Conservation (phyloP, 2,113 vertebrate species). For the Capricornis sumatraensis region DNA sequence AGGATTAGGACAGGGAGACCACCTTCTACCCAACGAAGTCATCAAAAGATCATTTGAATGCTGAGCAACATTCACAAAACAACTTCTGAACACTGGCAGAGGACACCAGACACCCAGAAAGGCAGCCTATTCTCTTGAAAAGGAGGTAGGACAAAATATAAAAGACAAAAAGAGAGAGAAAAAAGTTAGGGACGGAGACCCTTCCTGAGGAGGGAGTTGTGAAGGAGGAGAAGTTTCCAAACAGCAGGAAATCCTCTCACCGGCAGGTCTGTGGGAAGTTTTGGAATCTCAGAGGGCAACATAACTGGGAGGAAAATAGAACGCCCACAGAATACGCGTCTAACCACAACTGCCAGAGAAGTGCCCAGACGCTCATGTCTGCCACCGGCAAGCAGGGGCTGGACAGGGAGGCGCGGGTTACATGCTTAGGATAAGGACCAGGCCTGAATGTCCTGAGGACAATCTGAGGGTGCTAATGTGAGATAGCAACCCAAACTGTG, state of each 20-base stretch:
- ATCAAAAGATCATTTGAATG: neutral
- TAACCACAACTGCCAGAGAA: neutral
- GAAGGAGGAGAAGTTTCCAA: neutral
- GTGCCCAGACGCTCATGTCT: neutral
- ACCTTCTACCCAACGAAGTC: neutral
- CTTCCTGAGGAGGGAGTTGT: neutral
- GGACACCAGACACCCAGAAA: neutral
- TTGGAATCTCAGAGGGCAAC: neutral
- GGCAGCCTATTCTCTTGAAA: neutral
- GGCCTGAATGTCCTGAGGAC: neutral
- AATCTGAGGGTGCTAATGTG: neutral
- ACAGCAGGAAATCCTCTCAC: neutral
- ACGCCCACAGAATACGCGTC: neutral
- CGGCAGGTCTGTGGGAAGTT: rapidly evolving
- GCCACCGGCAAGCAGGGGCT: neutral
- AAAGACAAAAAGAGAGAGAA: neutral
- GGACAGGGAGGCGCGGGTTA: neutral
- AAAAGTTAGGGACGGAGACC: neutral
- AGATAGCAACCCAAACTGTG: neutral
- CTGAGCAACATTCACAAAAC: neutral
- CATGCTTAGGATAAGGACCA: neutral
- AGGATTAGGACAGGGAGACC: neutral
- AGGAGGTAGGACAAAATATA: neutral
- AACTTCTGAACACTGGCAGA: neutral
- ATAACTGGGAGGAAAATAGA: neutral